Evolutionary conservation across 2,113 vertebrate genomes (phyloP).

Genomic region (Micronycteris hirsuta): DNA sequence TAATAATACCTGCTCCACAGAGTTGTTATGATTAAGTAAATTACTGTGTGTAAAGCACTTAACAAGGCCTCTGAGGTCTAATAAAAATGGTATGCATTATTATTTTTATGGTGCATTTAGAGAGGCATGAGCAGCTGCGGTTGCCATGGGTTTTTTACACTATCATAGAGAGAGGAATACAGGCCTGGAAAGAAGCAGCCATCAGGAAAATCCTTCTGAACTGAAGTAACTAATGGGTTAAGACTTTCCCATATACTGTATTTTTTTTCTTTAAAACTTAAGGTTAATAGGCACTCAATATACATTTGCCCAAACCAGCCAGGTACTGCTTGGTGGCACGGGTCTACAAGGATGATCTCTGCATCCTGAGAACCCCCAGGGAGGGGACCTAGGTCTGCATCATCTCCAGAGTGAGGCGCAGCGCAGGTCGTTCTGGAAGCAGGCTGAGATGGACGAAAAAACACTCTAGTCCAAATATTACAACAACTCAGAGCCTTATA

Average conservation of each 20-base stretch:
- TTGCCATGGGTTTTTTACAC: not conserved
- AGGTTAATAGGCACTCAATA: not conserved
- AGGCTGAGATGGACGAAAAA: not conserved
- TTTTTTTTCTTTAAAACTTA: not conserved
- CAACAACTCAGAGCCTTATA: not conserved
- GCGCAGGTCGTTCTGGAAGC: not conserved
- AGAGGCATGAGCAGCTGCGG: not conserved
- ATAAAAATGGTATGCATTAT: not conserved
- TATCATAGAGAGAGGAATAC: not conserved
- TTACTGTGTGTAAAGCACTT: not conserved
- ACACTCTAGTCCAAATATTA: constrained; percentile 16
- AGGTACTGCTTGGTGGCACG: not conserved
- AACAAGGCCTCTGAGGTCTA: not conserved
- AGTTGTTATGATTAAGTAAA: constrained; percentile 36
- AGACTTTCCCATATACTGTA: not conserved
- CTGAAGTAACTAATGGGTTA: not conserved
- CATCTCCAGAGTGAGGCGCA: not conserved
- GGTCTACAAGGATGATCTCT: not conserved
- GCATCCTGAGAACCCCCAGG: not conserved
- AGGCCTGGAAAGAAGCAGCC: not conserved
- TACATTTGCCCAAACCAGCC: not conserved
- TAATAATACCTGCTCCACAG: constrained; percentile 8
- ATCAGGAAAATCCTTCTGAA: not conserved
- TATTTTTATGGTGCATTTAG: not conserved
- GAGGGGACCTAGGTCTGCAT: not conserved